These are phyloP conservation scores for Dermolepida albohirtum DNA, from an alignment of 2,888 invertebrate genomes.

Conservation along the genomic window DNA sequence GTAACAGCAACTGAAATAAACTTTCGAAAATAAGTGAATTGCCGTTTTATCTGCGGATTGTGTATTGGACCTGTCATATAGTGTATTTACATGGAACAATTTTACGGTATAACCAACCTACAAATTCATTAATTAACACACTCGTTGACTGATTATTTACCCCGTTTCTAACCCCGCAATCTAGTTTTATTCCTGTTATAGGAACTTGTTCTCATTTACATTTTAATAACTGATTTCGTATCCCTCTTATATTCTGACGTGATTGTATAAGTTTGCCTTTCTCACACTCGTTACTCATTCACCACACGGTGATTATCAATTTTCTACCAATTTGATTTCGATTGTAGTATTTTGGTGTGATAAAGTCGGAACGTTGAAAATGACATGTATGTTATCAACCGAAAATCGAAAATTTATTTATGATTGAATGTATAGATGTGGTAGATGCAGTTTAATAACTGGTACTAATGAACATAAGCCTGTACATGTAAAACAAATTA, in stretches of 20 bases:
- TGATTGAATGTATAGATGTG: not conserved
- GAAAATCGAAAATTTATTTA: not conserved
- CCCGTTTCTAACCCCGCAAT: constrained; percentile 54
- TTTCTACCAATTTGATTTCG: constrained; percentile 67
- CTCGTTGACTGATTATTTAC: constrained; percentile 61
- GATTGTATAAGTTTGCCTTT: constrained; percentile 49
- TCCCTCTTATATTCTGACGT: constrained; percentile 52
- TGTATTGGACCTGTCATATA: constrained; percentile 6
- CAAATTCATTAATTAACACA: constrained; percentile 62
- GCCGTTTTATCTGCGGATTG: not conserved
- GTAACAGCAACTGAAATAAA: not conserved
- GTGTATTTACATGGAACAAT: constrained; percentile 31
- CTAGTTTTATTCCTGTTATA: constrained; percentile 63
- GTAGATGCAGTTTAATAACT: too few relatives aligned
- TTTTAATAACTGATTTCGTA: constrained; percentile 63
- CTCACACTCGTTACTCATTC: constrained; percentile 55
- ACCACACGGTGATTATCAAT: constrained; percentile 65
- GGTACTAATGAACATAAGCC: too few relatives aligned
- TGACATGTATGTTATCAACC: not conserved
- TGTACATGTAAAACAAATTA: too few relatives aligned
- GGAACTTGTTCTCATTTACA: constrained; percentile 65
- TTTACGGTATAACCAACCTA: constrained; percentile 43
- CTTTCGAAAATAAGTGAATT: not conserved
- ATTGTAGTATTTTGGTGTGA: constrained; percentile 62
- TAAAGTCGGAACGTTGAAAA: not conserved